phyloP scores from a whole-genome alignment of 2,888 invertebrate genomes.

The Epistrophe eligans region DNA sequence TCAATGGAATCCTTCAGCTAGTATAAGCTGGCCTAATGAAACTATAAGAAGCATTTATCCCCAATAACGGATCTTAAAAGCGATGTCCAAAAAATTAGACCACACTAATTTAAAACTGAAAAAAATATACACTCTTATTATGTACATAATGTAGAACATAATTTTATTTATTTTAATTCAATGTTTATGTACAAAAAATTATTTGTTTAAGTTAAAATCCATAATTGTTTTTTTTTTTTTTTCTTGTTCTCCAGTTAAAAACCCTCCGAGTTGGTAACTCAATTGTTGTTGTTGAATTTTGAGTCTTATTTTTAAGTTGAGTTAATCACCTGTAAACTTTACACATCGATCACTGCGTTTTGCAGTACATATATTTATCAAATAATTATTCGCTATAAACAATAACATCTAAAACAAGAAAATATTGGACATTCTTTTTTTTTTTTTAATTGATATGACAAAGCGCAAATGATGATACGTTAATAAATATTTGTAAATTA shows the following conservation, averaged over 20 bases:
- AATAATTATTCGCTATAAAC: neutral
- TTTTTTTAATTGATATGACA: conserved; percentile 13
- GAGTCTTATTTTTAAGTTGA: neutral
- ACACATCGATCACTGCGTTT: neutral
- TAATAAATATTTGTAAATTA: conserved; percentile 18
- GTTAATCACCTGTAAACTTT: neutral
- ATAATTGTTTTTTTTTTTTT: neutral
- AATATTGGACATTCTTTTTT: neutral
- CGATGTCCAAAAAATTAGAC: too few relatives aligned
- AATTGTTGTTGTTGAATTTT: neutral
- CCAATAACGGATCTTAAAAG: too few relatives aligned
- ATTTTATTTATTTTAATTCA: conserved; percentile 1
- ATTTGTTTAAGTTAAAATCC: neutral
- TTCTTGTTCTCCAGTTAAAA: neutral
- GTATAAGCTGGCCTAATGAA: too few relatives aligned
- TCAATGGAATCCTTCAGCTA: too few relatives aligned
- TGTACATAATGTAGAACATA: neutral
- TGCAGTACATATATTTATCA: neutral
- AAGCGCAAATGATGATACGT: conserved; percentile 65
- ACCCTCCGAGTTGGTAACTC: neutral
- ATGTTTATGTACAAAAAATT: conserved; percentile 9
- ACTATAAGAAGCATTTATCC: too few relatives aligned
- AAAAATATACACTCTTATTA: neutral
- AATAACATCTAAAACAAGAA: conserved; percentile 1
- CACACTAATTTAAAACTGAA: neutral